Percentiles rank a stretch among this genome's conserved stretches.
Conservation (phyloP, 2,888 invertebrate species). For the Lasiommata megera region DNA sequence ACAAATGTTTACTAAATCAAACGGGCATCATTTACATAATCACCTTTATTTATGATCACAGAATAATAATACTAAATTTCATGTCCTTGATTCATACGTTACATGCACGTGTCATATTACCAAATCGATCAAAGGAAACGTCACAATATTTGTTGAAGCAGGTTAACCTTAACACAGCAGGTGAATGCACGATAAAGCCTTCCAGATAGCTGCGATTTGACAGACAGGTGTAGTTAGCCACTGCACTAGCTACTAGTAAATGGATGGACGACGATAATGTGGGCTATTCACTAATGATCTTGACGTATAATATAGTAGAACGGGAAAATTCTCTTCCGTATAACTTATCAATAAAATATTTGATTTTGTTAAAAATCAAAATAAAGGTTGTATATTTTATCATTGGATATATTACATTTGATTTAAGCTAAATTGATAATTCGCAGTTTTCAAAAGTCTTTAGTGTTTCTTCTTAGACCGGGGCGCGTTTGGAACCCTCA, state of each 20-base stretch:
- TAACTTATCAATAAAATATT: neutral
- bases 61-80: neutral
- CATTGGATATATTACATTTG: too few relatives aligned
- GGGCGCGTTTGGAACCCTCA: too few relatives aligned
- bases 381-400: too few relatives aligned
- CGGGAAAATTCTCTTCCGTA: neutral
- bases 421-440: too few relatives aligned
- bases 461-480: too few relatives aligned
- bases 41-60: neutral
- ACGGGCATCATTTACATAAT: neutral
- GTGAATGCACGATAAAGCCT: conserved; percentile 62
- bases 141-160: conserved; percentile 36
- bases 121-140: conserved; percentile 20
- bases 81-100: neutral
- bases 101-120: conserved; percentile 1
- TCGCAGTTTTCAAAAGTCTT: too few relatives aligned
- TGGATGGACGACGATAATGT: conserved; percentile 55
- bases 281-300: conserved; percentile 32
- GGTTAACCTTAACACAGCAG: conserved; percentile 34
- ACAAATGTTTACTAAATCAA: too few relatives aligned
- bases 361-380: too few relatives aligned
- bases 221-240: conserved; percentile 74
- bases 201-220: conserved; percentile 56
- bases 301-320: conserved; percentile 8
- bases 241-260: conserved; percentile 52